Evolutionary conservation across 2,113 vertebrate genomes (phyloP).

Genomic region (Ageneiosus marmoratus): DNA sequence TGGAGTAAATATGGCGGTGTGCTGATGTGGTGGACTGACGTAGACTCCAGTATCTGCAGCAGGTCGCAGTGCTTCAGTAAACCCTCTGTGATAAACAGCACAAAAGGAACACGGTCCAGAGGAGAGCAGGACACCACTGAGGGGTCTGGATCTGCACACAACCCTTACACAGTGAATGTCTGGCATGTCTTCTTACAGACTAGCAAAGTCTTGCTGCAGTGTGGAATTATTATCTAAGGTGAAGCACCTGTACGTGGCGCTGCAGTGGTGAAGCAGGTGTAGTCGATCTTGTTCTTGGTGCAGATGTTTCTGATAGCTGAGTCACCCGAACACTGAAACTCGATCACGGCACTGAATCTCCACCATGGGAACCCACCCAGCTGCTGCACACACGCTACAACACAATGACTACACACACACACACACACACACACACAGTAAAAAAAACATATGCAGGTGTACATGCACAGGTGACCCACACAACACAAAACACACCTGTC

Average conservation of each 20-base stretch:
- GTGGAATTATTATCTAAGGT: background rate
- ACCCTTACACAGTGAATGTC: background rate
- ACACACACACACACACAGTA: slow-evolving; percentile 11
- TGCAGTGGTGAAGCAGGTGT: slow-evolving; percentile 75
- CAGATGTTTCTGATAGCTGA: slow-evolving; percentile 82
- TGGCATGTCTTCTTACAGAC: too few species aligned
- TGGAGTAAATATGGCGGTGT: background rate
- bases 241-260: slow-evolving; percentile 60
- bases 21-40: slow-evolving; percentile 68
- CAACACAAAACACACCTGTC: slow-evolving; percentile 60
- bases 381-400: slow-evolving; percentile 77
- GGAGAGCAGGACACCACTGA: background rate
- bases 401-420: slow-evolving; percentile 65
- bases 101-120: slow-evolving; percentile 77
- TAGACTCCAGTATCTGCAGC: slow-evolving; percentile 84
- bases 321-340: slow-evolving; percentile 80
- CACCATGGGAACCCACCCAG: slow-evolving; percentile 88
- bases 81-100: slow-evolving; percentile 84
- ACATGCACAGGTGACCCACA: background rate
- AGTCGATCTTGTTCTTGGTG: slow-evolving; percentile 73
- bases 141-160: slow-evolving; percentile 1
- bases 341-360: slow-evolving; percentile 82
- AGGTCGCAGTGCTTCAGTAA: slow-evolving; percentile 78
- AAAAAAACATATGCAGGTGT: background rate
- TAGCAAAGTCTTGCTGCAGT: background rate